Base-by-base conservation (phyloP, 2,888 invertebrate species). In the Blera fallax region DNA sequence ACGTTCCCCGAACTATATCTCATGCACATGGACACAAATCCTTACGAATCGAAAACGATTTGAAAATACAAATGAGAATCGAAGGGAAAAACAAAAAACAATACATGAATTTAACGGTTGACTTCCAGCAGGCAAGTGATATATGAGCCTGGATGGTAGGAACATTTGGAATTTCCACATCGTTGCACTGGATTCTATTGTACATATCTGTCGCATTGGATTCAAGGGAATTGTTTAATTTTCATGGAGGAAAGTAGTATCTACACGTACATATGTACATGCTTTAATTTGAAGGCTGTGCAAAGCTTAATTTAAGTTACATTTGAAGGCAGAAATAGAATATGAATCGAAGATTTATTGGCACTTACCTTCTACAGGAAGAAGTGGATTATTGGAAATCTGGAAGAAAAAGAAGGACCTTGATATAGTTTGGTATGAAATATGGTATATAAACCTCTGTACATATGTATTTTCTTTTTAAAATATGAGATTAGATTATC, bases 91-190 rank as follows among this genome's bases (percentile, higher is more conserved):
- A 14, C 1, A 7, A 14, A 73, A 83, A 83, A 83, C 79, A 83
- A 83, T 67, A 60, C 67, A 67, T 62, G 78, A 78, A 83, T 83
- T 83, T 83, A 79, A 83, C 67, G 83, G 83, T 73, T 83, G 79
- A 79, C 67, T 83, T 78, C 73, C 40, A 67, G 52, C 73, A 73
- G 45, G 16, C 48, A 73, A 73, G 79, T 83, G 78, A 82, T 83
- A 67, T 78, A 78, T 73, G 52, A 45, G 72, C n/a, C 8, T 48
- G 16, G 8, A 14, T 62, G 78, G 78, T 21, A 62, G 37, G 8
- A 62, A 24, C 16, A 48, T 65, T 70, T 40, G 40, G 40, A 60
- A 78, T 83, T 78, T 82, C 58, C 82, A 77, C 77, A 56, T 77
- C 64, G 58, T 56, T 72, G 43, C 4, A 60, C 48, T 37, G 37